Evolutionary conservation across 53 echinoderm and acorn worm genomes (phyloP).

Genomic region (Patiria pectinifera): DNA sequence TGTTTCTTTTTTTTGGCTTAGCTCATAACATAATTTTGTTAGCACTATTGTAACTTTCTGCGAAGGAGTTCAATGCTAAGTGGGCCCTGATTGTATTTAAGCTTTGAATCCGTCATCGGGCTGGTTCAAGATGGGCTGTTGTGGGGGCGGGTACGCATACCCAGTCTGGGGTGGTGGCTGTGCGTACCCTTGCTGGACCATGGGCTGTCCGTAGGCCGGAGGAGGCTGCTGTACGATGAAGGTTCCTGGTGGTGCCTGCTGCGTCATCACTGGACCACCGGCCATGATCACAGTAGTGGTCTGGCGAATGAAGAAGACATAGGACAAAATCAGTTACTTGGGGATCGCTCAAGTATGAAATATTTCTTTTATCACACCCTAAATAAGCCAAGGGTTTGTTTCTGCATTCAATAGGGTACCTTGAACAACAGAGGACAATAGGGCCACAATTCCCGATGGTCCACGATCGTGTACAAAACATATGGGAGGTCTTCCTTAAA

Average conservation of each 20-base stretch:
- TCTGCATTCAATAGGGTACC: too few species aligned
- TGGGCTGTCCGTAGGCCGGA: neutral
- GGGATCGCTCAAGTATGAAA: neutral
- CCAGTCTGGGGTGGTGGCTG: neutral
- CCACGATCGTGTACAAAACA: too few species aligned
- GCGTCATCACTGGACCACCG: neutral
- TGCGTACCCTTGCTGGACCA: conserved; percentile 22
- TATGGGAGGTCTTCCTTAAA: too few species aligned
- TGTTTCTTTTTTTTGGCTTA: too few species aligned
- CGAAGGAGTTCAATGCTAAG: too few species aligned
- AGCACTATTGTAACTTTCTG: too few species aligned
- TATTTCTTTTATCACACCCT: neutral
- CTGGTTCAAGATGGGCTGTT: neutral
- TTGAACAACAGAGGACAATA: too few species aligned
- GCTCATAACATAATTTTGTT: too few species aligned
- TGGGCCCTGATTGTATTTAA: neutral
- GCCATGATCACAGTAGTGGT: conserved; percentile 37
- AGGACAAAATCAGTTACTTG: too few species aligned
- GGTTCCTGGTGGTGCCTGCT: conserved; percentile 23
- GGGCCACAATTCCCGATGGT: too few species aligned
- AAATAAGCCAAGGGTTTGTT: too few species aligned
- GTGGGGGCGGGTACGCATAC: neutral
- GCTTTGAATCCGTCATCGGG: neutral
- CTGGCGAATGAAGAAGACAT: neutral
- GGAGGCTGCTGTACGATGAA: conserved; percentile 16